Percentiles rank a stretch among this genome's conserved stretches.
Evolutionary conservation across 2,113 vertebrate species (phyloP).

Genomic region (Dasyurus viverrinus): DNA sequence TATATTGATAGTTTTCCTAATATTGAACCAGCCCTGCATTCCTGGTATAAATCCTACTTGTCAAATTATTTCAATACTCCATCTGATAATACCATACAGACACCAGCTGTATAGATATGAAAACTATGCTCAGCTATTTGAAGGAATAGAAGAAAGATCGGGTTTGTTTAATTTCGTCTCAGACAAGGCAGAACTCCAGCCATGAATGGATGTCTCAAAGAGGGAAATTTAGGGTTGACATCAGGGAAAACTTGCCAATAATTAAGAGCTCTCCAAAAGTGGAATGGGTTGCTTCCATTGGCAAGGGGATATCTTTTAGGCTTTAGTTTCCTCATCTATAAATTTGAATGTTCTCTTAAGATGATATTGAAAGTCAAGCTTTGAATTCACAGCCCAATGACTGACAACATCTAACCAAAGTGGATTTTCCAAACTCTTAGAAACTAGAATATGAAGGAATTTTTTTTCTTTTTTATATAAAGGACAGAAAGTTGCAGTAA

Average conservation of each 20-base stretch:
- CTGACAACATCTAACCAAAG: neutral
- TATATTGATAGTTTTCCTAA: too few species aligned
- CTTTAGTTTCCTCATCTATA: neutral
- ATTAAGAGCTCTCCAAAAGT: neutral
- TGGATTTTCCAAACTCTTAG: neutral
- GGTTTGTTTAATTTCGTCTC: neutral
- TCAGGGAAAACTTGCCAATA: neutral
- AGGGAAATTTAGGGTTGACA: neutral
- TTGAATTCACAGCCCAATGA: neutral
- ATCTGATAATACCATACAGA: neutral
- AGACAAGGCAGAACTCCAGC: neutral
- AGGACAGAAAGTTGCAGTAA: constrained; percentile 48
- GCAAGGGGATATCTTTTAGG: neutral
- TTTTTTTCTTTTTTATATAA: neutral
- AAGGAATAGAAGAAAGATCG: neutral
- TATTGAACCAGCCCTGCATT: too few species aligned
- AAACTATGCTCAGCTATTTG: neutral
- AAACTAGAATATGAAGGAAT: neutral
- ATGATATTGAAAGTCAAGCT: neutral
- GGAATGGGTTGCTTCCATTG: neutral
- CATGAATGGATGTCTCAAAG: neutral
- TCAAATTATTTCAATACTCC: neutral
- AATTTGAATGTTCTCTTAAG: neutral
- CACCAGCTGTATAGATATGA: neutral
- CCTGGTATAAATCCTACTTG: too few species aligned